Conservation (phyloP, 1,140 invertebrate genomes). For the Cherax destructor region DNA sequence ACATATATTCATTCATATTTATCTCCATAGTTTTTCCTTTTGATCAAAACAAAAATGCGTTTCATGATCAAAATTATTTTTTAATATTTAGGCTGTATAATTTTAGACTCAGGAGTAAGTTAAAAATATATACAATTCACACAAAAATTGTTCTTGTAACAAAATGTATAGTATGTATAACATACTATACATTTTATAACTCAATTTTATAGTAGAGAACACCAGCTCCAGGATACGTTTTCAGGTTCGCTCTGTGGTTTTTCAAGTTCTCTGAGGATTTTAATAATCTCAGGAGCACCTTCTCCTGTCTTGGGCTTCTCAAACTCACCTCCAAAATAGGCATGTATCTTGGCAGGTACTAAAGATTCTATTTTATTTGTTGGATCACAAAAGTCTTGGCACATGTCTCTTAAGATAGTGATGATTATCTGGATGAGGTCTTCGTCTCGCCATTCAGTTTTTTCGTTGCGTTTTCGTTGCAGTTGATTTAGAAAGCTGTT, state of each 20-base stretch:
- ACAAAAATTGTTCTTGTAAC: too few species aligned
- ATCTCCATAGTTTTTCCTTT: too few species aligned
- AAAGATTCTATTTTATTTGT: background rate
- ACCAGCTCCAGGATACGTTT: too few species aligned
- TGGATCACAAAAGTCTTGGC: background rate
- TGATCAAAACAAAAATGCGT: too few species aligned
- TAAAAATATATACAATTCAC: too few species aligned
- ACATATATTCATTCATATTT: too few species aligned
- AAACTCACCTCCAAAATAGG: constrained; percentile 15
- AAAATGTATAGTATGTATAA: too few species aligned
- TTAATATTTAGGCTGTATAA: too few species aligned
- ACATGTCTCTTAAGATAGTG: background rate
- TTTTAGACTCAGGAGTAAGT: too few species aligned
- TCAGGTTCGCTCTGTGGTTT: background rate
- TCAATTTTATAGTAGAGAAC: too few species aligned
- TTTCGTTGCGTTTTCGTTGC: background rate
- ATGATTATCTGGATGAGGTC: background rate
- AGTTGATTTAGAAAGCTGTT: background rate
- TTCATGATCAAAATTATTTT: too few species aligned
- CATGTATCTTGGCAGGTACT: background rate
- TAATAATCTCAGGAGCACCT: constrained; percentile 2
- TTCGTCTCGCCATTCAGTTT: background rate
- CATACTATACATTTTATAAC: too few species aligned
- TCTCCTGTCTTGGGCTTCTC: constrained; percentile 6
- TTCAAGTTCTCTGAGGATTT: background rate